Conservation (phyloP, 2,797 vertebrate species). For the Limnodromus scolopaceus region DNA sequence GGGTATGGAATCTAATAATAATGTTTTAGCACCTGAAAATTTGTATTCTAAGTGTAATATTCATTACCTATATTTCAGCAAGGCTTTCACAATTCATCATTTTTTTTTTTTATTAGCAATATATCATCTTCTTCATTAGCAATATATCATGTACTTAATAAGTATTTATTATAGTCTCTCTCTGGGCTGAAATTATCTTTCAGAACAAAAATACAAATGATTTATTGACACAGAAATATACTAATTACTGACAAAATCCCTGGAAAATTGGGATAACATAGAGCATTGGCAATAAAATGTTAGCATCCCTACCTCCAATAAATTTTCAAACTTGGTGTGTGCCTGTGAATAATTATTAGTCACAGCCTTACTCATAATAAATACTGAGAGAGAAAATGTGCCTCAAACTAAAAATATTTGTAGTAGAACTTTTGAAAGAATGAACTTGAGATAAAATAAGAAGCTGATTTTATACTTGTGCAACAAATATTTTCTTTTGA, state of each 20-base stretch:
- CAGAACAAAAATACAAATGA: slow-evolving; percentile 8
- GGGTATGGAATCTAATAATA: background rate
- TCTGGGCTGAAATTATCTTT: slow-evolving; percentile 7
- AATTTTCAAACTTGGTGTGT: background rate
- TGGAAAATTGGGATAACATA: background rate
- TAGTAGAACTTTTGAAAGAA: background rate
- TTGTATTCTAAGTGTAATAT: background rate
- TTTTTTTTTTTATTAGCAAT: background rate
- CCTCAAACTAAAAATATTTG: background rate
- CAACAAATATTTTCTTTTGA: background rate
- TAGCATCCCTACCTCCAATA: background rate
- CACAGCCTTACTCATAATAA: background rate
- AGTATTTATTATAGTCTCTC: slow-evolving; percentile 16
- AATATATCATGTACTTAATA: background rate
- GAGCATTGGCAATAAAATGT: background rate
- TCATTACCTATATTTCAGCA: background rate
- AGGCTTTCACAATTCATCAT: background rate
- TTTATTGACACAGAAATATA: slow-evolving; percentile 7
- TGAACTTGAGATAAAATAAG: background rate
- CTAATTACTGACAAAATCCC: slow-evolving; percentile 35
- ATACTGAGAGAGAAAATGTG: background rate
- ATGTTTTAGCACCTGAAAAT: background rate
- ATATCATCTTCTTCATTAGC: slow-evolving; percentile 2
- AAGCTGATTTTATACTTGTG: background rate
- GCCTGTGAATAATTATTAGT: background rate